Evolutionary conservation across 2,797 vertebrate species (phyloP).

Genomic region (Clarias platycephalus): DNA sequence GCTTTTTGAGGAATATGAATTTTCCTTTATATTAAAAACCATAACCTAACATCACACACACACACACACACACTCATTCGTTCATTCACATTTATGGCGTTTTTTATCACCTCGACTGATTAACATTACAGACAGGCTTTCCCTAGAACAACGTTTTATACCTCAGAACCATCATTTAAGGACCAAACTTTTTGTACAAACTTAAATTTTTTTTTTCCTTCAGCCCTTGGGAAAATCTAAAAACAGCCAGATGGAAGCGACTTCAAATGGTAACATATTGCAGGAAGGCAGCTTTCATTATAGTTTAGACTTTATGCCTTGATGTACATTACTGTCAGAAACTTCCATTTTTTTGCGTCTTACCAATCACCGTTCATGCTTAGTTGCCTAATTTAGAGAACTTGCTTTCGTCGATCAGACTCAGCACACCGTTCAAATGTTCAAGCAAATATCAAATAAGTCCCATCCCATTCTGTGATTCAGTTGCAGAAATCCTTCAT

Average conservation of each 20-base stretch:
- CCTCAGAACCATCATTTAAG: neutral
- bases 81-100: no score
- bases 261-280: constrained; percentile 9
- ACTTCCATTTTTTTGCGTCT: no score
- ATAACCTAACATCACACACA: neutral
- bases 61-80: neutral
- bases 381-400: neutral
- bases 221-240: neutral
- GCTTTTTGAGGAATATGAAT: neutral
- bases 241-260: constrained; percentile 2
- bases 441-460: neutral
- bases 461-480: neutral
- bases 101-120: no score
- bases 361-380: neutral
- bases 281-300: constrained; percentile 13
- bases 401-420: neutral
- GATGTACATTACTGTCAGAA: neutral
- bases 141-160: neutral
- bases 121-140: no score
- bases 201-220: neutral
- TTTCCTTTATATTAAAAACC: neutral
- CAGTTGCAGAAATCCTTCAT: neutral
- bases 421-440: no score
- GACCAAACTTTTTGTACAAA: neutral
- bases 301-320: neutral